These are phyloP conservation scores for Phoronis australis DNA, from an alignment of 2,888 invertebrate genomes.

Conservation along the genomic window DNA sequence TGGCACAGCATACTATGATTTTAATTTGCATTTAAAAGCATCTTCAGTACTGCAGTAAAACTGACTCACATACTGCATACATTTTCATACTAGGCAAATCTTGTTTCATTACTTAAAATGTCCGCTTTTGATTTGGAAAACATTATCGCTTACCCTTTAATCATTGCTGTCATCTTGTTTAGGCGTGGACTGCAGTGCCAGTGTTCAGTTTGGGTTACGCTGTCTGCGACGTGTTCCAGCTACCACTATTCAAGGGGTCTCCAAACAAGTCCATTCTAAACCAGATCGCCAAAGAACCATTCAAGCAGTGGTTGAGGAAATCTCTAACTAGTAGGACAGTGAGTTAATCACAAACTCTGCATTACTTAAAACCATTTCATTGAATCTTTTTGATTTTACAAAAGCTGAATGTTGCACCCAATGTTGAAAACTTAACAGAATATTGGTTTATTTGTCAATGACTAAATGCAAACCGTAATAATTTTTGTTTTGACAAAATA, in stretches of 20 bases:
- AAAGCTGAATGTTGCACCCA: not conserved
- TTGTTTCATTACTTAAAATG: not conserved
- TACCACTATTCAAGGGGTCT: slow-evolving; percentile 43
- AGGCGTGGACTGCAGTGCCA: slow-evolving; percentile 49
- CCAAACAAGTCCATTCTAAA: slow-evolving; percentile 39
- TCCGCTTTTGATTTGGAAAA: not conserved
- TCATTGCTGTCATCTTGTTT: slow-evolving; percentile 1
- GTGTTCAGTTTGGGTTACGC: slow-evolving; percentile 45
- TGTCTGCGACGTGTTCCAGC: slow-evolving; percentile 39
- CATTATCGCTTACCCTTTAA: not conserved
- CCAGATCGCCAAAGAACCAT: slow-evolving; percentile 39
- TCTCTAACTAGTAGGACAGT: slow-evolving; percentile 35
- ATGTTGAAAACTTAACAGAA: no score
- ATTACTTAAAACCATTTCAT: no score
- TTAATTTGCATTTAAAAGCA: no score
- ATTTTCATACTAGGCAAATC: no score
- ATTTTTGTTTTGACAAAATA: no score
- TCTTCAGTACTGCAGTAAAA: no score
- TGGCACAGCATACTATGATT: no score
- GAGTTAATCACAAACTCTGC: no score
- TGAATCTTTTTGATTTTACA: no score
- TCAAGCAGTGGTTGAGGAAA: slow-evolving; percentile 41
- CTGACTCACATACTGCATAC: no score
- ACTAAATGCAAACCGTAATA: no score
- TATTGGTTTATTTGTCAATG: no score